A percentile compares a stretch with the other conserved stretches of the same genome.
Evolutionary conservation across 2,888 invertebrate genomes (phyloP).

Genomic region (Leucoptera coffeella): DNA sequence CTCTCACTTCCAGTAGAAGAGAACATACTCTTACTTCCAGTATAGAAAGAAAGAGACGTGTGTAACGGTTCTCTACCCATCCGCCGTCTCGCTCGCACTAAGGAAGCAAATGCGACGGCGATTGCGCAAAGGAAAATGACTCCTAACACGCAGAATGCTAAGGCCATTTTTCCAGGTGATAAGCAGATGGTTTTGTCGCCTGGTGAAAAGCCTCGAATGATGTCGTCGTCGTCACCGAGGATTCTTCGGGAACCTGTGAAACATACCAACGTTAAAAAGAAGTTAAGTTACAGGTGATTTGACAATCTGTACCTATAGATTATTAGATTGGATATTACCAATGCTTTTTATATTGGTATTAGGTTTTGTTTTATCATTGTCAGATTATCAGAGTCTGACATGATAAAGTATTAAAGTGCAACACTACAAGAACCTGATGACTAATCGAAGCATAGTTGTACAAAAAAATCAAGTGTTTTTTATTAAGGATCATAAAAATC

Average conservation of each 20-base stretch:
- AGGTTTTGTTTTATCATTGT: too few relatives aligned
- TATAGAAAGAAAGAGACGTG: slow-evolving; percentile 52
- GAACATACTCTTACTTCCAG: slow-evolving; percentile 54
- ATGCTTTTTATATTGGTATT: too few relatives aligned
- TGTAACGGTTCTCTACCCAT: slow-evolving; percentile 38
- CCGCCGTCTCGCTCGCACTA: slow-evolving; percentile 56
- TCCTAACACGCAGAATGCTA: slow-evolving; percentile 67
- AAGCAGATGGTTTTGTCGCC: slow-evolving; percentile 64
- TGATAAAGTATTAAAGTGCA: too few relatives aligned
- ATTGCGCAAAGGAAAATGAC: slow-evolving; percentile 67
- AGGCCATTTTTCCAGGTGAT: slow-evolving; percentile 70
- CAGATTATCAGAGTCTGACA: too few relatives aligned
- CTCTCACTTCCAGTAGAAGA: slow-evolving; percentile 55
- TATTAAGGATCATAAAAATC: too few relatives aligned
- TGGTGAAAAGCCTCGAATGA: slow-evolving; percentile 37
- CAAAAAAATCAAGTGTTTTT: too few relatives aligned
- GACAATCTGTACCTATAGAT: too few relatives aligned
- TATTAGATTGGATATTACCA: too few relatives aligned
- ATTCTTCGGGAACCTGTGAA: slow-evolving; percentile 35
- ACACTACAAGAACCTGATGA: too few relatives aligned
- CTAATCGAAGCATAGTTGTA: too few relatives aligned
- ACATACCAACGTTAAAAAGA: not conserved
- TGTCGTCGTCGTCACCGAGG: slow-evolving; percentile 33
- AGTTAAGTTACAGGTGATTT: too few relatives aligned
- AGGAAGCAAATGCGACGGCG: slow-evolving; percentile 60